Base-by-base conservation (phyloP, 2,113 vertebrate genomes). In the Pleuronectes platessa region DNA sequence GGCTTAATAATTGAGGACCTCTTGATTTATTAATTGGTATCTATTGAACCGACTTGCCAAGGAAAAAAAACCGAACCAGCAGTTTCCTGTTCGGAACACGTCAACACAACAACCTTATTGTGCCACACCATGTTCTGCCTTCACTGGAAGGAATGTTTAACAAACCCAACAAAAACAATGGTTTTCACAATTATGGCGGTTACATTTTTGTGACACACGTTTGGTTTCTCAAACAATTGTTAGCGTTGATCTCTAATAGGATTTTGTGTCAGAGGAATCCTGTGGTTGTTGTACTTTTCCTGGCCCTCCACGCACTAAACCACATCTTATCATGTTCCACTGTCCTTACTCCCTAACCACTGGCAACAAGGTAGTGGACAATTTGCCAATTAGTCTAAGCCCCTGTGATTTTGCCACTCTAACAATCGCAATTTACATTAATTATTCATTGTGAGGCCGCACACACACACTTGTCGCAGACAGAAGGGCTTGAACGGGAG, bases 361-460 rank as follows among this genome's bases (percentile, higher is more conserved):
- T 72, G 72, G 86, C 87, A 81, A 89, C 54, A 82, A 86, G 78
- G 81, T 85, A 86, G 79, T 69, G 61, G 70, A 59, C 2, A 62
- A 83, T 71, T 84, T 88, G 55, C 70, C 83, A 92, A 93, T 93
- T 91, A 93, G 86, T 83, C 75, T 13, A 49, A 86, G 91, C 79
- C 82, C 78, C 77, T 87, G 89, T 89, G 89, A 93, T 92, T 92
- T 89, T 90, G 66, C 90, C 79, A 83, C 78, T 87, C 89, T 92
- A 91, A 92, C 90, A 89, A 91, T 91, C 90, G 84, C 90, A 89
- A 85, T 92, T 90, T 84, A 75, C 86, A 92, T 94, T 78, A 92
- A 93, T 94, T 92, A 94, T 94, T 93, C 91, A 94, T 94, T 90
- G 68, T 60, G 80, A 91, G 80, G 86, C 82, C 42, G 26, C 80